Evolutionary conservation across 2,797 vertebrate species (phyloP).

Genomic region (Siniperca scherzeri): DNA sequence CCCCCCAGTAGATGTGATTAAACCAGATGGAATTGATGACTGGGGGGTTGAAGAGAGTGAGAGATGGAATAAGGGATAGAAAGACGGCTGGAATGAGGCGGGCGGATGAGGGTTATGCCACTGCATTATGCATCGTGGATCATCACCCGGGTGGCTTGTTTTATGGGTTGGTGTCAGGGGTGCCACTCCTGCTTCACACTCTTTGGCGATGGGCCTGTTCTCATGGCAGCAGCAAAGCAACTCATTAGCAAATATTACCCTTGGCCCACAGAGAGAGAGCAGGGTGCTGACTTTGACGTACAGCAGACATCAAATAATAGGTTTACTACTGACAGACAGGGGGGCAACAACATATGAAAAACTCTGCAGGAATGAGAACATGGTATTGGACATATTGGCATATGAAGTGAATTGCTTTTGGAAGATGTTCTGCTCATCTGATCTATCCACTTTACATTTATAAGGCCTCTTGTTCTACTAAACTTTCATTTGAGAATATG

Average conservation of each 20-base stretch:
- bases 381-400: slow-evolving; percentile 10
- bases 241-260: slow-evolving; percentile 78
- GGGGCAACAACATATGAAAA: slow-evolving; percentile 19
- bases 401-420: slow-evolving; percentile 32
- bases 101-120: slow-evolving; percentile 55
- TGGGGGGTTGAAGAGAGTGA: slow-evolving; percentile 33
- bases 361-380: slow-evolving; percentile 28
- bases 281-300: slow-evolving; percentile 56
- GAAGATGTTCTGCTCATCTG: slow-evolving; percentile 29
- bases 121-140: slow-evolving; percentile 79
- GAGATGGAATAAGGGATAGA: slow-evolving; percentile 25
- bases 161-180: slow-evolving; percentile 73
- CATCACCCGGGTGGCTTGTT: slow-evolving; percentile 61
- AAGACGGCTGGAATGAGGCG: slow-evolving; percentile 55
- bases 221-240: slow-evolving; percentile 78
- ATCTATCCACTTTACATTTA: slow-evolving; percentile 44
- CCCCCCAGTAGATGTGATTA: slow-evolving; percentile 55
- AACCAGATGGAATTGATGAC: slow-evolving; percentile 64
- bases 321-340: slow-evolving; percentile 38
- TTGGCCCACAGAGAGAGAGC: slow-evolving; percentile 27
- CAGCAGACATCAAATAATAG: slow-evolving; percentile 58
- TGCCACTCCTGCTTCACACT: slow-evolving; percentile 69
- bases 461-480: slow-evolving; percentile 7
- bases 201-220: slow-evolving; percentile 66
- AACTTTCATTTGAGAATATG: slow-evolving; percentile 29